Conservation (phyloP, 2,888 invertebrate species). For the Phyllotreta striolata region DNA sequence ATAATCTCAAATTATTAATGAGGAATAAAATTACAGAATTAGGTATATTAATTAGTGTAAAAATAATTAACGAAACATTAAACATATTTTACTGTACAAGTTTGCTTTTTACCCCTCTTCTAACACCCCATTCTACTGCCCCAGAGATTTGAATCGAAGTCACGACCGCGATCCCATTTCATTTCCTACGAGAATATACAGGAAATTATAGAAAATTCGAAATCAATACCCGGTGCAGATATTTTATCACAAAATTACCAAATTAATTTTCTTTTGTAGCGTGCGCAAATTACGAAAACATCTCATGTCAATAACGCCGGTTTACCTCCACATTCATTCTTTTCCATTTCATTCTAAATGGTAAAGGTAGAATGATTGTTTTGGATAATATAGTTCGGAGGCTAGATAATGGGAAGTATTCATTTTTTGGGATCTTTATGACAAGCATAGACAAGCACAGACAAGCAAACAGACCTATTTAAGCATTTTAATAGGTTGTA, state of each 20-base stretch:
- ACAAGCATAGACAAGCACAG: too few relatives aligned
- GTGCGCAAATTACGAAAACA: slow-evolving; percentile 31
- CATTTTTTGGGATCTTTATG: too few relatives aligned
- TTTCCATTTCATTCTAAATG: slow-evolving; percentile 10
- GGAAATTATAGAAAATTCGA: slow-evolving; percentile 49
- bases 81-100: slow-evolving; percentile 7
- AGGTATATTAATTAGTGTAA: too few relatives aligned
- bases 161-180: slow-evolving; percentile 47
- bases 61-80: too few relatives aligned
- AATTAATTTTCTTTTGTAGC: slow-evolving; percentile 40
- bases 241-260: slow-evolving; percentile 38
- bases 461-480: too few relatives aligned
- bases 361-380: slow-evolving; percentile 2
- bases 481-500: too few relatives aligned
- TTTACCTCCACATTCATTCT: slow-evolving; percentile 1
- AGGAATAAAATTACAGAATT: too few relatives aligned
- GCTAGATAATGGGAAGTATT: background rate
- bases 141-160: slow-evolving; percentile 40
- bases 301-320: slow-evolving; percentile 19
- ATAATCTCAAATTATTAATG: too few relatives aligned
- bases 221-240: slow-evolving; percentile 41
- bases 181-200: slow-evolving; percentile 49
- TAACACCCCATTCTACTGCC: slow-evolving; percentile 20
- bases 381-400: slow-evolving; percentile 8
- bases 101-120: slow-evolving; percentile 6